Evolutionary conservation across 2,888 invertebrate species (phyloP).

Genomic region (Dryobota labecula): DNA sequence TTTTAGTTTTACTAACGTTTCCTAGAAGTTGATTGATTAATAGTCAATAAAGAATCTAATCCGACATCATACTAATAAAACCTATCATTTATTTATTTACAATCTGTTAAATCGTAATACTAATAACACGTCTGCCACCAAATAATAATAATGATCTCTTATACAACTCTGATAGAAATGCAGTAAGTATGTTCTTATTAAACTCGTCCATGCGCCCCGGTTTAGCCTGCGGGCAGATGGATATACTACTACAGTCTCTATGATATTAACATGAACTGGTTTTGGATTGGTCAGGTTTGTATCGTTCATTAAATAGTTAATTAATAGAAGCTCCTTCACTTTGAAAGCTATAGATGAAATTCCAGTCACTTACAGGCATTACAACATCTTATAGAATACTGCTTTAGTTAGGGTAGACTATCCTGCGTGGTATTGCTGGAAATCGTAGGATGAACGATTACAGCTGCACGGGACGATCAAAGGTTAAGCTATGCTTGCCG

Average conservation of each 20-base stretch:
- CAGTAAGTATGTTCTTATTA: neutral
- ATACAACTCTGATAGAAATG: neutral
- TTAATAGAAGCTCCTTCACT: conserved; percentile 18
- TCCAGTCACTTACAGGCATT: neutral
- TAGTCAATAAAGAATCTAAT: neutral
- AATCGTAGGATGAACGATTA: neutral
- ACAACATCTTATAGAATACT: neutral
- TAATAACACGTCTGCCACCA: conserved; percentile 1
- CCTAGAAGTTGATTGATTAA: neutral
- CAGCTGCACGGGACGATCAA: neutral
- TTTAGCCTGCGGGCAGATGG: conserved; percentile 23
- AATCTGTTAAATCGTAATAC: neutral
- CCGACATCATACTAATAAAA: neutral
- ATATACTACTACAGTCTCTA: conserved; percentile 18
- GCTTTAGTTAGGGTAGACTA: neutral
- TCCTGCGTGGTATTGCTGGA: neutral
- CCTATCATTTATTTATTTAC: conserved; percentile 8
- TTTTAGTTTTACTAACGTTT: neutral
- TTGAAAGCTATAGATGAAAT: conserved; percentile 30
- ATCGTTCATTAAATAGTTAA: conserved; percentile 28
- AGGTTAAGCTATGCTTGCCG: neutral
- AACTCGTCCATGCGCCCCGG: conserved; percentile 6
- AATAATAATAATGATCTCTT: conserved; percentile 8
- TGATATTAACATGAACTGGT: conserved; percentile 42
- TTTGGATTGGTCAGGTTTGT: conserved; percentile 28